Percentiles rank a stretch among this genome's conserved stretches.
phyloP scores from a whole-genome alignment of 2,888 invertebrate species.

The Epiblema foenella region DNA sequence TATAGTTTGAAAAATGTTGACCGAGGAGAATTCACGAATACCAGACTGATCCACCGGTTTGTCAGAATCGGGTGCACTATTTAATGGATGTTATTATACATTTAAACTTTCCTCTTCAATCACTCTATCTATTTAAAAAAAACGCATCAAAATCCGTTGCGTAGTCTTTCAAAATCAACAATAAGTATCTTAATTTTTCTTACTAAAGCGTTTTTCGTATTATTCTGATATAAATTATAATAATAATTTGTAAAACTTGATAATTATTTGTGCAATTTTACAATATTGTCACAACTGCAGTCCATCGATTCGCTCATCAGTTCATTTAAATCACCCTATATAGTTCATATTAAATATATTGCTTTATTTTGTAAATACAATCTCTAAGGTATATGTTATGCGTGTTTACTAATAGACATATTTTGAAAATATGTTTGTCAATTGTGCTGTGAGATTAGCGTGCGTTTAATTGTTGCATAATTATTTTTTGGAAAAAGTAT shows the following conservation, averaged over 20 bases:
- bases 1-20: too few relatives aligned
- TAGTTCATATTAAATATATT: conserved; percentile 66
- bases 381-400: conserved; percentile 78
- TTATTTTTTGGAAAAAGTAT: conserved; percentile 4
- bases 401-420: conserved; percentile 82
- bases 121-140: too few relatives aligned
- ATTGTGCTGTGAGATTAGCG: conserved; percentile 80
- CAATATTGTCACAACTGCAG: conserved; percentile 16
- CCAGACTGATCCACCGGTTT: too few relatives aligned
- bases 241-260: background rate
- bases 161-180: too few relatives aligned
- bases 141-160: too few relatives aligned
- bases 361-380: conserved; percentile 84
- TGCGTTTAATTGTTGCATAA: conserved; percentile 68
- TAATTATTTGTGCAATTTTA: conserved; percentile 3
- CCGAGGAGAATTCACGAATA: too few relatives aligned
- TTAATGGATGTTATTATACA: too few relatives aligned
- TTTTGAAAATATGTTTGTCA: conserved; percentile 85
- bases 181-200: too few relatives aligned
- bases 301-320: conserved; percentile 47
- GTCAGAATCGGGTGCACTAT: too few relatives aligned
- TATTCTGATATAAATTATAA: background rate
- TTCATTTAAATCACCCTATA: conserved; percentile 66
- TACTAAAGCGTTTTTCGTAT: background rate
- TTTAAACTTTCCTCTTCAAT: too few relatives aligned